phyloP scores from a whole-genome alignment of 1,140 invertebrate species.

The Thalassaphorura encarpata region DNA sequence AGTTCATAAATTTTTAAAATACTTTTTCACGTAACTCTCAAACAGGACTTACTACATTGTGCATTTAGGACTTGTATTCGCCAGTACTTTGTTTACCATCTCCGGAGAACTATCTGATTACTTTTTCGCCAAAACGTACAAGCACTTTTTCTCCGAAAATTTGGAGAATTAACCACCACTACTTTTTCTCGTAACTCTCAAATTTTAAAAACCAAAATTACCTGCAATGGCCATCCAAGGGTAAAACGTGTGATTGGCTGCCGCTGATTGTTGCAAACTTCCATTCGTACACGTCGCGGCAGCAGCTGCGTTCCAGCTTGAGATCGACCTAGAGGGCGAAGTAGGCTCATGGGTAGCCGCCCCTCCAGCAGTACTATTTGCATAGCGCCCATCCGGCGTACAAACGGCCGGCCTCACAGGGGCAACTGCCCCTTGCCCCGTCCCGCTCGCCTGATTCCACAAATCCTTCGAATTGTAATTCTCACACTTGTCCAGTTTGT shows the following conservation, averaged over 20 bases:
- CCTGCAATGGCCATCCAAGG: slow-evolving; percentile 98
- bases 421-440: slow-evolving; percentile 34
- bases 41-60: not conserved
- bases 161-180: not conserved
- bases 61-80: not conserved
- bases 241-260: slow-evolving; percentile 86
- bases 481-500: slow-evolving; percentile 43
- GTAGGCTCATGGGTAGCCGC: slow-evolving; percentile 30
- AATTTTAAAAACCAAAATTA: slow-evolving; percentile 40
- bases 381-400: slow-evolving; percentile 53
- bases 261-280: slow-evolving; percentile 69
- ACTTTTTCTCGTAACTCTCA: not conserved
- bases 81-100: not conserved
- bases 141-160: not conserved
- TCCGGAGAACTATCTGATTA: not conserved
- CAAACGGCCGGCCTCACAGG: slow-evolving; percentile 70
- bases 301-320: slow-evolving; percentile 69
- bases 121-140: no score
- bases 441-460: slow-evolving; percentile 51
- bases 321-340: slow-evolving; percentile 53
- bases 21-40: not conserved
- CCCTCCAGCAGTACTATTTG: slow-evolving; percentile 27
- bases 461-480: slow-evolving; percentile 50
- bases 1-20: not conserved
- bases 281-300: slow-evolving; percentile 55